These are phyloP conservation scores for Paracentrotus lividus DNA, from an alignment of 53 echinoderm and acorn worm genomes.

Conservation along the genomic window DNA sequence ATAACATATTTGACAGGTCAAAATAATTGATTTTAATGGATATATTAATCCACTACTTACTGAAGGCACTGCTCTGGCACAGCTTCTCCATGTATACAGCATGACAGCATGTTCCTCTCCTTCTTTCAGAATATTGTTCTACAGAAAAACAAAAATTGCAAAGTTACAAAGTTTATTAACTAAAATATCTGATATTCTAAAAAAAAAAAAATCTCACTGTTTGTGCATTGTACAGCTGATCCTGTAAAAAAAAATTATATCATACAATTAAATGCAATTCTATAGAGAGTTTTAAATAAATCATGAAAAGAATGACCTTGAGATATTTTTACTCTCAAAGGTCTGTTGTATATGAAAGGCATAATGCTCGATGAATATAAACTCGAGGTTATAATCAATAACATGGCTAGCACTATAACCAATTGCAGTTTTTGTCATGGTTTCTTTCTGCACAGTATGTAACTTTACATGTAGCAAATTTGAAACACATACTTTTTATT, in stretches of 20 bases:
- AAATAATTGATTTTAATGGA: too few relatives aligned
- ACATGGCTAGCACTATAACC: not conserved
- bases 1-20: too few relatives aligned
- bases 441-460: not conserved
- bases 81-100: constrained; percentile 74
- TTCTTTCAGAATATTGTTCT: constrained; percentile 71
- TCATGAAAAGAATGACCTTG: not conserved
- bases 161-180: not conserved
- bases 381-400: not conserved
- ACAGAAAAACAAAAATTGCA: not conserved
- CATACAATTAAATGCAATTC: too few relatives aligned
- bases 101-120: constrained; percentile 65
- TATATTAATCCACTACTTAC: constrained; percentile 7
- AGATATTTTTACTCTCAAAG: too few relatives aligned
- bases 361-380: not conserved
- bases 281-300: not conserved
- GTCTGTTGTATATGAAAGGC: not conserved
- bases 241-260: too few relatives aligned
- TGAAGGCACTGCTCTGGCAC: constrained; percentile 64
- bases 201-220: not conserved
- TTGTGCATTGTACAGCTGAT: too few relatives aligned
- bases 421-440: not conserved
- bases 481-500: too few relatives aligned
- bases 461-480: too few relatives aligned
- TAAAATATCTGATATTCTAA: not conserved